Evolutionary conservation across 2,888 invertebrate species (phyloP).

Genomic region (Rhyacophila evoluta): DNA sequence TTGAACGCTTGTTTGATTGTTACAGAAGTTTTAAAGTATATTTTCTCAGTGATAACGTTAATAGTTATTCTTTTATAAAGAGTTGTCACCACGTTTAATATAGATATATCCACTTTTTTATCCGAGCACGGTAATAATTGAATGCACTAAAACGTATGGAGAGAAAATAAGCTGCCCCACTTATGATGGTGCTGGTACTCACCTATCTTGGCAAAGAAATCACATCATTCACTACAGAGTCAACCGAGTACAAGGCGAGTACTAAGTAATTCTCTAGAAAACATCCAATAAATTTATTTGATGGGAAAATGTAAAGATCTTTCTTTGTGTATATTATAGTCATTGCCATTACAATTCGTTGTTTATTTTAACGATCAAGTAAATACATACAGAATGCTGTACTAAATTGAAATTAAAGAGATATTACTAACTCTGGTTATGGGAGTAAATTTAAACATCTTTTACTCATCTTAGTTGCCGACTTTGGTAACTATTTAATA

Average conservation of each 20-base stretch:
- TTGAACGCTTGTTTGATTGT: too few relatives aligned
- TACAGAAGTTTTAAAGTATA: too few relatives aligned
- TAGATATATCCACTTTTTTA: not conserved
- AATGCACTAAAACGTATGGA: not conserved
- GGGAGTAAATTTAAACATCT: too few relatives aligned
- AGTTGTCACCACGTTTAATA: not conserved
- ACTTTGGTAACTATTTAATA: too few relatives aligned
- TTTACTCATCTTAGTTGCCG: too few relatives aligned
- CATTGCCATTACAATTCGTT: not conserved
- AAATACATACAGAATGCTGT: too few relatives aligned
- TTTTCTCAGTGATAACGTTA: too few relatives aligned
- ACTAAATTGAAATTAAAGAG: too few relatives aligned
- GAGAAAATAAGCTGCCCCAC: not conserved
- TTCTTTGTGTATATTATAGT: not conserved
- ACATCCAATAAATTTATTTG: not conserved
- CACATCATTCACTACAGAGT: not conserved
- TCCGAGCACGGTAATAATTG: not conserved
- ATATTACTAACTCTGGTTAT: too few relatives aligned
- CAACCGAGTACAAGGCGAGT: not conserved
- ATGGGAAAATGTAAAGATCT: not conserved
- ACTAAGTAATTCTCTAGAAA: not conserved
- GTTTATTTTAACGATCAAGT: not conserved
- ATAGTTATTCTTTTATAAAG: too few relatives aligned
- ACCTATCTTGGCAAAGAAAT: conserved; percentile 4
- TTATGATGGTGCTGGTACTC: not conserved